phyloP scores from a whole-genome alignment of 2,888 invertebrate genomes.

The Lithosia quadra region DNA sequence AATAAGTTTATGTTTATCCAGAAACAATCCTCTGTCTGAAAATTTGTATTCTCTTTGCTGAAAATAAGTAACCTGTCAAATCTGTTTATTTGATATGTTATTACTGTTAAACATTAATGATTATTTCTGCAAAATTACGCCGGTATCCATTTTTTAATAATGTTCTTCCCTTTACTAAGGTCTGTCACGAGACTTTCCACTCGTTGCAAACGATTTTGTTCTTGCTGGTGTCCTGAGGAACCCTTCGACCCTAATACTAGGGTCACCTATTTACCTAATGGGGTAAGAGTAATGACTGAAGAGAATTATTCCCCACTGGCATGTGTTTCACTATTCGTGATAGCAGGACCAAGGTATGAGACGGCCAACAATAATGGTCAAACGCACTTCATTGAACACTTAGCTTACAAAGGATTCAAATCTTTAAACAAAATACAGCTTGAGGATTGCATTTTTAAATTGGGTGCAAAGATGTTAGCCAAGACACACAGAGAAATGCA shows the following conservation, averaged over 20 bases:
- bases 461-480: slow-evolving; percentile 59
- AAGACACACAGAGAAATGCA: slow-evolving; percentile 70
- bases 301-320: slow-evolving; percentile 54
- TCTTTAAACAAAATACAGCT: slow-evolving; percentile 46
- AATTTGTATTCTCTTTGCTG: background rate
- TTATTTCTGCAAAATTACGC: background rate
- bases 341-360: slow-evolving; percentile 73
- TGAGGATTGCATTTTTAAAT: slow-evolving; percentile 44
- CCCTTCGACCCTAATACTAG: slow-evolving; percentile 31
- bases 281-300: slow-evolving; percentile 68
- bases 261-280: slow-evolving; percentile 61
- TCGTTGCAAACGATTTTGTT: background rate
- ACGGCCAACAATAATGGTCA: slow-evolving; percentile 67
- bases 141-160: slow-evolving; percentile 14
- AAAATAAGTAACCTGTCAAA: background rate
- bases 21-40: no score
- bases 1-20: background rate
- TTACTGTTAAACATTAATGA: background rate
- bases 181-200: background rate
- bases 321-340: slow-evolving; percentile 63
- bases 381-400: slow-evolving; percentile 74
- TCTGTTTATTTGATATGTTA: background rate
- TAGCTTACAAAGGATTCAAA: slow-evolving; percentile 69
- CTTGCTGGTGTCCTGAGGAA: slow-evolving; percentile 10
- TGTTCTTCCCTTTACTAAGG: slow-evolving; percentile 30